phyloP scores from a whole-genome alignment of 35 echinoderm and acorn worm species.

The Ophiothrix spiculata region DNA sequence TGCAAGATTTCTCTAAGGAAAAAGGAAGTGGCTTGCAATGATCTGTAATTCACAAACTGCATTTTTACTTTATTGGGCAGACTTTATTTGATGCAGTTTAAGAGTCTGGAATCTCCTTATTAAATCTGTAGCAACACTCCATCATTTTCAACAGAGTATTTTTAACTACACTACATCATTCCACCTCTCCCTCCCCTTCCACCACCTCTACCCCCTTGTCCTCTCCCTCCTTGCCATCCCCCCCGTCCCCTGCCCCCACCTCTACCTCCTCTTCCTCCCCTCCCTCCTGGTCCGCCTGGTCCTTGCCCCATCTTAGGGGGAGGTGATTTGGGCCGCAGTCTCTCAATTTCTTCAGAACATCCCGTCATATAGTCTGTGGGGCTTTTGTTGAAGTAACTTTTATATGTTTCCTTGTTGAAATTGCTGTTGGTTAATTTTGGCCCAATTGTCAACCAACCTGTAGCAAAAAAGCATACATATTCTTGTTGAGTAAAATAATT shows the following conservation, averaged over 20 bases:
- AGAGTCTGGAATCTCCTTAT: too few relatives aligned
- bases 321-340: constrained; percentile 83
- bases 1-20: too few relatives aligned
- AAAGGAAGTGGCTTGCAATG: too few relatives aligned
- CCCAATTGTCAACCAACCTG: constrained; percentile 90
- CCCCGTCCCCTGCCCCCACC: constrained; percentile 18
- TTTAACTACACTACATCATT: too few relatives aligned
- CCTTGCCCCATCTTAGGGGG: constrained; percentile 74
- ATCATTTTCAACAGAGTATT: too few relatives aligned
- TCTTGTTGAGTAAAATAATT: not conserved
- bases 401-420: constrained; percentile 77
- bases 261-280: constrained; percentile 52
- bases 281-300: constrained; percentile 27
- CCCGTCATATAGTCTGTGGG: constrained; percentile 69
- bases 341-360: constrained; percentile 88
- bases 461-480: not conserved
- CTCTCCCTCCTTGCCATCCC: constrained; percentile 32
- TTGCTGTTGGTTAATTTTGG: constrained; percentile 95
- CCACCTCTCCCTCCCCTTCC: too few relatives aligned
- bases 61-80: too few relatives aligned
- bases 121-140: too few relatives aligned
- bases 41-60: too few relatives aligned
- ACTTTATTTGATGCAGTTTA: too few relatives aligned
- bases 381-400: constrained; percentile 75
- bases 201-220: constrained; percentile 40